Conservation (phyloP, 2,113 vertebrate genomes). For the Petrocephalus zakoni region DNA sequence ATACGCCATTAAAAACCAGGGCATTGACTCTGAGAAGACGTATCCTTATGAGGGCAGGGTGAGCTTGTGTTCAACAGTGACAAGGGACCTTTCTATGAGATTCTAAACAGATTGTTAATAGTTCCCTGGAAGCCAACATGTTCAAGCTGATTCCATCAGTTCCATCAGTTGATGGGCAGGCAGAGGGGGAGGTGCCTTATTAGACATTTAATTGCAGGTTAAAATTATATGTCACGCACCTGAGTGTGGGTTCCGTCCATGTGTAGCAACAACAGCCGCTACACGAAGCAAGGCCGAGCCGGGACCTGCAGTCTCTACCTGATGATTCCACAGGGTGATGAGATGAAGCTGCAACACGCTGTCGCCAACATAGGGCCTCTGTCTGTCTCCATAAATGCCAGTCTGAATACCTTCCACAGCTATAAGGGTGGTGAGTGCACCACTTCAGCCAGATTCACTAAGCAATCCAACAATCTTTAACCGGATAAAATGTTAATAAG, state of each 20-base stretch:
- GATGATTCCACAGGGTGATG: constrained; percentile 46
- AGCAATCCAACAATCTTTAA: background rate
- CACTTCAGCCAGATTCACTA: background rate
- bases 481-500: background rate
- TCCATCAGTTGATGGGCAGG: too few species aligned
- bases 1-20: constrained; percentile 71
- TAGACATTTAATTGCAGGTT: too few species aligned
- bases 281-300: constrained; percentile 44
- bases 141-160: too few species aligned
- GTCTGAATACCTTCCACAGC: constrained; percentile 48
- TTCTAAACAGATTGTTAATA: background rate
- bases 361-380: constrained; percentile 55
- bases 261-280: constrained; percentile 47
- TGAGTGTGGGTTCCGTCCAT: background rate
- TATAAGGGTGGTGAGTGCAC: constrained; percentile 24
- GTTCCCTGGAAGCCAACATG: too few species aligned
- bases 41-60: constrained; percentile 80
- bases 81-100: background rate
- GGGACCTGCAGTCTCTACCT: constrained; percentile 45
- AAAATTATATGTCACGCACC: too few species aligned
- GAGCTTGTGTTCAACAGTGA: constrained; percentile 1
- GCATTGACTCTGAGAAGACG: constrained; percentile 69
- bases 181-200: too few species aligned
- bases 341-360: constrained; percentile 40
- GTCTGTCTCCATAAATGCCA: constrained; percentile 54